A percentile compares a stretch with the other conserved stretches of the same genome.
Conservation (phyloP, 2,113 vertebrate genomes). For the Conger conger region DNA sequence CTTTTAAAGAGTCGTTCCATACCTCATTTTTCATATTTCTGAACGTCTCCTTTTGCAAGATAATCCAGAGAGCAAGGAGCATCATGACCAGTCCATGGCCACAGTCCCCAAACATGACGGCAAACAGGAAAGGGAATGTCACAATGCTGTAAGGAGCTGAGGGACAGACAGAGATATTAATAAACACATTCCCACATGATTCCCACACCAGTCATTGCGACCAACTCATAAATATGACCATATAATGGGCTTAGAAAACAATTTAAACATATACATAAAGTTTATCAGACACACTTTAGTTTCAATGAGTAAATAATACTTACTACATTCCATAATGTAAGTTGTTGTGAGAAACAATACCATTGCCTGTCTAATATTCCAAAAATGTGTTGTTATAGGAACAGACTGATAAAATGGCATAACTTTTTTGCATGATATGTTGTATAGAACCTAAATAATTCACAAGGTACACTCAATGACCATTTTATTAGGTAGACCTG, state of each 20-base stretch:
- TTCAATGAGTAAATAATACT: background rate
- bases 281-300: background rate
- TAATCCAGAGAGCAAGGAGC: slow-evolving; percentile 38
- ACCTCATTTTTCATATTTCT: slow-evolving; percentile 45
- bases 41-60: slow-evolving; percentile 36
- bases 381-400: too few species aligned
- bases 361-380: too few species aligned
- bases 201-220: background rate
- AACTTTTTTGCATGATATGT: too few species aligned
- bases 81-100: slow-evolving; percentile 50
- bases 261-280: background rate
- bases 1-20: background rate
- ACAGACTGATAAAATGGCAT: too few species aligned
- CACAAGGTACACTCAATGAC: too few species aligned
- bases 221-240: background rate
- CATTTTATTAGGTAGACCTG: too few species aligned
- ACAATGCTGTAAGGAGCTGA: slow-evolving; percentile 44
- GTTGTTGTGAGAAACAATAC: background rate
- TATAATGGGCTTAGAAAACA: background rate
- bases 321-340: background rate
- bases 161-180: background rate
- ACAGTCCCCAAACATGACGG: slow-evolving; percentile 55
- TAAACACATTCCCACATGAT: background rate
- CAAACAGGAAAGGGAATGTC: slow-evolving; percentile 55
- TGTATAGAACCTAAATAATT: too few species aligned